These are phyloP conservation scores for Lasiurus cinereus DNA, from an alignment of 2,113 vertebrate genomes.

Conservation along the genomic window DNA sequence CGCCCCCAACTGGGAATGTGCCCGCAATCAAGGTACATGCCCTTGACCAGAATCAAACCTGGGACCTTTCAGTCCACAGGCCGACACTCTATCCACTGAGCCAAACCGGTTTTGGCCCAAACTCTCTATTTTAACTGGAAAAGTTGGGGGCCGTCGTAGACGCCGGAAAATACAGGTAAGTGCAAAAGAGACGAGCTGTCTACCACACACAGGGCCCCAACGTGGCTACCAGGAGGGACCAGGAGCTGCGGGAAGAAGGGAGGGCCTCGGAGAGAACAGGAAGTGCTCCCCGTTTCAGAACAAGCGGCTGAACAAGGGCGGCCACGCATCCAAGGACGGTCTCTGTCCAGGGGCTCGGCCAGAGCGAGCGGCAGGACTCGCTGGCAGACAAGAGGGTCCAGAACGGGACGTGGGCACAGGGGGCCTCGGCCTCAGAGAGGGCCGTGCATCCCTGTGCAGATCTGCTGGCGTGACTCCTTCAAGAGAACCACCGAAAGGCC, in stretches of 20 bases:
- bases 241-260: too few species aligned
- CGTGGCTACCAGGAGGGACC: neutral
- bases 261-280: neutral
- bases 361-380: neutral
- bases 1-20: too few species aligned
- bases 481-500: neutral
- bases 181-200: neutral
- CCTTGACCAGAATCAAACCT: too few species aligned
- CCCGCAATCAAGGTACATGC: too few species aligned
- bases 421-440: neutral
- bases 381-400: neutral
- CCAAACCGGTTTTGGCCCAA: too few species aligned
- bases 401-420: neutral
- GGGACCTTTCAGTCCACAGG: too few species aligned
- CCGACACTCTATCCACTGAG: too few species aligned
- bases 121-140: too few species aligned
- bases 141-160: too few species aligned
- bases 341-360: neutral
- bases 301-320: neutral
- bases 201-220: neutral
- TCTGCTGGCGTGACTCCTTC: neutral
- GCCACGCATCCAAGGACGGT: neutral
- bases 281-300: too few species aligned
- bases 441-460: neutral
- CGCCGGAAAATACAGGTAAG: too few species aligned